Evolutionary conservation across 30 jellyfish, hydroid and myxozoan genomes (phyloP), one percentile per base, ranked within the genome.

Genomic region (Phacellophora camtschatica): DNA sequence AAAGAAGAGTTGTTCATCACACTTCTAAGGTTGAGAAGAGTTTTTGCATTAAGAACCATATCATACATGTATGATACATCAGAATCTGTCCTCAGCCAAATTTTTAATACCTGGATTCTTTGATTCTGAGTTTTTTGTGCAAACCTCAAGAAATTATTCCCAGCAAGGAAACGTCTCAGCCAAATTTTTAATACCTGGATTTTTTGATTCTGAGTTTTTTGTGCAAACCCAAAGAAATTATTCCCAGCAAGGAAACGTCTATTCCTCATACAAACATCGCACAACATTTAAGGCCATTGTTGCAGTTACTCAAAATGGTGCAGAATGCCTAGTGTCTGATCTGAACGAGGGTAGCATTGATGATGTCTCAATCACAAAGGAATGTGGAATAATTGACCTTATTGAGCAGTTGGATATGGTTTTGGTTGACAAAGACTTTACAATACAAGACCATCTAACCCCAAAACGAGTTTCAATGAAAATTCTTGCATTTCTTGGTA

Each of bases 241-340:
- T 75, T 30, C 41, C 11, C 88, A 57, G 53, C 95, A 83, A 46
- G 95, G 86, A 49, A 83, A 83, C 74, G 11, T 74, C 36, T 83
- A 83, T 70, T 83, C 89, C n/a, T 58, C 88, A 73, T 51, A 51
- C 24, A 61, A 61, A 25, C 59, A 61, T 61, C 75, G 29, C 58
- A 10, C 48, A 19, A 61, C 75, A 15, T 11, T 59, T 19, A 59
- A 86, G 64, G 54, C 88, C 43, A 42, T 86, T 23, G 54, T 86
- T 64, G 95, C 95, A 12, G 89, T 86, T 5, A 78, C 83, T 23
- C 96, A 90, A 63, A 77, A 86, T 77, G 96, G 96, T 39, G 93
- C 95, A 15, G 74, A 43, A 8, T 74, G 95, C 22, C 78, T 76
- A 37, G 73, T 86, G 10, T 86, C 88, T 50, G 87, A 86, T 79